phyloP scores from a whole-genome alignment of 2,113 vertebrate genomes.

The Scopus umbretta region DNA sequence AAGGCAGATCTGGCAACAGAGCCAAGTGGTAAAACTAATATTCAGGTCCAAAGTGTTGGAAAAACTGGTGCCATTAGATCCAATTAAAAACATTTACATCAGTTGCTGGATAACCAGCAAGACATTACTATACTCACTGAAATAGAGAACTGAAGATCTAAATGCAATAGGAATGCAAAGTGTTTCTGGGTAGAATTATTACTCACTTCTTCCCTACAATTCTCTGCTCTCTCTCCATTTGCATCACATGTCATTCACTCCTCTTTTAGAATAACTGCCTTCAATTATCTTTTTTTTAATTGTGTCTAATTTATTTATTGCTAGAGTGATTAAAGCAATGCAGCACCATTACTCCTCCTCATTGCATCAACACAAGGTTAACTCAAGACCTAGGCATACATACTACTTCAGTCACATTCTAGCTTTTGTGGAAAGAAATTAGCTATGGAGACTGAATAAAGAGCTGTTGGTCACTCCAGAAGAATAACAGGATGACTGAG shows the following conservation, averaged over 20 bases:
- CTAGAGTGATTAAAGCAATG: neutral
- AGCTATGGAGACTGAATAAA: neutral
- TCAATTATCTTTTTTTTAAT: neutral
- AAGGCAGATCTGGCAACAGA: neutral
- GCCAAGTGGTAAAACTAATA: neutral
- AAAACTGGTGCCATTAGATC: neutral
- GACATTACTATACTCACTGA: neutral
- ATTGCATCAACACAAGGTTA: neutral
- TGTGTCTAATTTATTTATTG: neutral
- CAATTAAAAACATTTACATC: neutral
- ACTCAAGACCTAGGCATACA: neutral
- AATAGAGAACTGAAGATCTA: neutral
- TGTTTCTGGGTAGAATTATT: neutral
- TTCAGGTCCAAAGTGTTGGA: neutral
- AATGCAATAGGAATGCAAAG: neutral
- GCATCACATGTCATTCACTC: neutral
- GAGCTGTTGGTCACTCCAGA: neutral
- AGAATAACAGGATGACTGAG: neutral
- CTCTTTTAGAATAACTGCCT: neutral
- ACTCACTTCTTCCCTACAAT: neutral
- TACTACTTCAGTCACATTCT: neutral
- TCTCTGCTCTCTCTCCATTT: neutral
- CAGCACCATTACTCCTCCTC: neutral
- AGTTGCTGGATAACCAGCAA: neutral
- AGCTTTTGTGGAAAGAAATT: neutral